Evolutionary conservation across 2,797 vertebrate genomes (phyloP).

Genomic region (Centroberyx gerrardi): DNA sequence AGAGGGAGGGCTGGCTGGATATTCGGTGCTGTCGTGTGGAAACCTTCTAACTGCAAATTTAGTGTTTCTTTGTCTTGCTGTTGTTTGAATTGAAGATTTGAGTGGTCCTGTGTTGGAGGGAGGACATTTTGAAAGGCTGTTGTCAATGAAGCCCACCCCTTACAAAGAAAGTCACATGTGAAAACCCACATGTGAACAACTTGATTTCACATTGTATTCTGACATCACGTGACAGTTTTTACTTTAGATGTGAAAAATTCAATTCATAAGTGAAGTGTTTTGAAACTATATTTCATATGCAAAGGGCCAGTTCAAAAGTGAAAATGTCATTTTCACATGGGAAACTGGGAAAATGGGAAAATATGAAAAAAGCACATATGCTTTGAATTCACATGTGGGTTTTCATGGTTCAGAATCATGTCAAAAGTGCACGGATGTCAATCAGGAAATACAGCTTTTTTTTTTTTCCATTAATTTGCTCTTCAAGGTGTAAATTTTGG

Average conservation of each 20-base stretch:
- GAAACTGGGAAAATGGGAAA: not conserved
- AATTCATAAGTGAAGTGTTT: too few species aligned
- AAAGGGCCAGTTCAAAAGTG: too few species aligned
- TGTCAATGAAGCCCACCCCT: too few species aligned
- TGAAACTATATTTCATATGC: too few species aligned
- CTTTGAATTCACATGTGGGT: too few species aligned
- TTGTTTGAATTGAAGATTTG: not conserved
- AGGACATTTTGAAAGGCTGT: not conserved
- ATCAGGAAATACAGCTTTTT: not conserved
- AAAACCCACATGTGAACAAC: too few species aligned
- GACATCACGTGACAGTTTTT: too few species aligned
- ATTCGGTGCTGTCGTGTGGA: not conserved
- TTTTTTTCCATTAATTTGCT: not conserved
- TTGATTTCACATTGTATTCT: too few species aligned
- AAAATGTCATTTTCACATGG: too few species aligned
- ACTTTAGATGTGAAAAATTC: too few species aligned
- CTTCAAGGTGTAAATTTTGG: conserved; percentile 2
- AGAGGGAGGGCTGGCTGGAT: not conserved
- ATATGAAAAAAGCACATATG: not conserved
- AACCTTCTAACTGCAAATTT: not conserved
- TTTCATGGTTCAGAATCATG: not conserved
- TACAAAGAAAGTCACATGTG: too few species aligned
- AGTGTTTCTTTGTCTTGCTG: not conserved
- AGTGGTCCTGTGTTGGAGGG: not conserved
- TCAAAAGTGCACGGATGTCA: not conserved